Conservation (phyloP, 92 coral and sea anemone species). For the Paragorgia papillata region DNA sequence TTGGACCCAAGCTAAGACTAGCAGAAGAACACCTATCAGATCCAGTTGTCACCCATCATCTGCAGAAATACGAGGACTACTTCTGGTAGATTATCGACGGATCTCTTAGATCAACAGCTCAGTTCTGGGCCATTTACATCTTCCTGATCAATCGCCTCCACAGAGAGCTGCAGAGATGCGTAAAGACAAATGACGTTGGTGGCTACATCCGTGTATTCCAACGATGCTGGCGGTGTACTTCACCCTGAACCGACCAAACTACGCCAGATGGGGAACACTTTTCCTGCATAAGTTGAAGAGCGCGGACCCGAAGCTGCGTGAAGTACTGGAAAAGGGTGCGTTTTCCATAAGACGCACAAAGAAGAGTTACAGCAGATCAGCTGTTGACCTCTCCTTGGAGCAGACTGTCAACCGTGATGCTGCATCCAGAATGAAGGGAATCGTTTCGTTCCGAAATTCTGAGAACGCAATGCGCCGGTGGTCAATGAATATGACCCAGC, state of each 20-base stretch:
- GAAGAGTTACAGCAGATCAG: conserved; percentile 11
- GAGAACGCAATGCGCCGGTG: conserved; percentile 9
- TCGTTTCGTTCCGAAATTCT: neutral
- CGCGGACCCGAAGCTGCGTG: neutral
- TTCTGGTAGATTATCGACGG: neutral
- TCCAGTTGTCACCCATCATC: neutral
- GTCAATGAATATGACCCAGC: conserved; percentile 2
- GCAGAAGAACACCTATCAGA: neutral
- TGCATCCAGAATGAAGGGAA: conserved; percentile 17
- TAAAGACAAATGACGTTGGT: neutral
- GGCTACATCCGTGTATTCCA: conserved; percentile 10
- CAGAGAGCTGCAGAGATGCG: neutral
- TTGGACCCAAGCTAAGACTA: neutral
- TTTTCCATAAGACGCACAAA: conserved; percentile 8
- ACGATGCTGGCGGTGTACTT: neutral
- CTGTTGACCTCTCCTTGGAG: conserved; percentile 18
- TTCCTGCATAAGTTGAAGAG: conserved; percentile 1
- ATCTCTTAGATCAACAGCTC: conserved; percentile 9
- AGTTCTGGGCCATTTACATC: conserved; percentile 22
- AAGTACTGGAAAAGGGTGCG: conserved; percentile 1
- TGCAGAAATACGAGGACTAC: conserved; percentile 6
- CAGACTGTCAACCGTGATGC: conserved; percentile 9
- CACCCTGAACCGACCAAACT: conserved; percentile 10
- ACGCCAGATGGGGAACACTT: conserved; percentile 10
- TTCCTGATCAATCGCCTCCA: conserved; percentile 12